phyloP scores from a whole-genome alignment of 37 sponge, comb jelly and placozoan species.

The Bolinopsis microptera region DNA sequence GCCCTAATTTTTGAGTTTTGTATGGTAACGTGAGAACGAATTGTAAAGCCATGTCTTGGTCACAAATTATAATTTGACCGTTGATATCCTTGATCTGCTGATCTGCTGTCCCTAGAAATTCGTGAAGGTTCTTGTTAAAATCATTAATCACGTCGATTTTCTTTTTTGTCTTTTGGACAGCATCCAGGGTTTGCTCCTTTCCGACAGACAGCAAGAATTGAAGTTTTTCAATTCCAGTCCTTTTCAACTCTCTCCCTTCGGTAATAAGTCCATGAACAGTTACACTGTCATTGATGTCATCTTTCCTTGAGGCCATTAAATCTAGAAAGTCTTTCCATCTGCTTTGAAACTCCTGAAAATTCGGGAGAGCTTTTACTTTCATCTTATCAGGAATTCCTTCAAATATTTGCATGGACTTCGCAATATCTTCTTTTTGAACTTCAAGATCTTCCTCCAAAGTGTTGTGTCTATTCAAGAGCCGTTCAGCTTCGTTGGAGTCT shows the following conservation, averaged over 20 bases:
- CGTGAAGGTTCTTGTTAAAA: not conserved
- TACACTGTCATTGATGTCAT: not conserved
- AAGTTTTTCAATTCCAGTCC: constrained; percentile 17
- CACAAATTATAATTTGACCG: not conserved
- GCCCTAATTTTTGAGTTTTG: not conserved
- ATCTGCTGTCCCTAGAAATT: not conserved
- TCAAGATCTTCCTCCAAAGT: not conserved
- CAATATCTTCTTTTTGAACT: not conserved
- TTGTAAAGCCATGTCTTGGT: not conserved
- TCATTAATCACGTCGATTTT: not conserved
- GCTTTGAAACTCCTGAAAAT: not conserved
- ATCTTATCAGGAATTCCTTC: not conserved
- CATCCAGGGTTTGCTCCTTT: not conserved
- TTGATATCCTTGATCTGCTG: not conserved
- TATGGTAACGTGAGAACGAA: not conserved
- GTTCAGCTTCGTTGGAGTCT: constrained; percentile 43
- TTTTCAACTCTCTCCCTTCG: not conserved
- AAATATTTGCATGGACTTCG: not conserved
- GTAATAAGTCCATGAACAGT: not conserved
- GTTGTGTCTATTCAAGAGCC: not conserved
- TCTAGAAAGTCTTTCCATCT: not conserved
- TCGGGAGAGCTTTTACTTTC: not conserved
- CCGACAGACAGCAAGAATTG: not conserved
- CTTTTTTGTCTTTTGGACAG: constrained; percentile 20
- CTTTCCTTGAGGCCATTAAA: not conserved